Conservation (phyloP, 2,797 vertebrate genomes). For the Geotrypetes seraphini region DNA sequence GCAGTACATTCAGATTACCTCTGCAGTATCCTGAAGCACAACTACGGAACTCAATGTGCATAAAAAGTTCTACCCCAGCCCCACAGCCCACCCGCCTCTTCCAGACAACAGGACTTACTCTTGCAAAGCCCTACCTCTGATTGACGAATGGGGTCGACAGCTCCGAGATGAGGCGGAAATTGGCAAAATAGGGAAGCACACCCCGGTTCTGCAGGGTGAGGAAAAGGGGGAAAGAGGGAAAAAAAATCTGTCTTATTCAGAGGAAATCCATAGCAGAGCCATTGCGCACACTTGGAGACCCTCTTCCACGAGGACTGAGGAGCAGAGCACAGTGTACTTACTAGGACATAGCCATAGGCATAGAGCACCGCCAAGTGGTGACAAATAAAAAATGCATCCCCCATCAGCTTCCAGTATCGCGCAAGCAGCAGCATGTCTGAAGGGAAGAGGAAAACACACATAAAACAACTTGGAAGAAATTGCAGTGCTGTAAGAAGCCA, state of each 20-base stretch:
- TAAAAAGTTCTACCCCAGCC: too few relatives aligned
- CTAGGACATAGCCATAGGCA: constrained; percentile 76
- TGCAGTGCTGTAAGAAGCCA: too few relatives aligned
- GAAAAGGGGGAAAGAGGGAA: not conserved
- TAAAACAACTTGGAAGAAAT: too few relatives aligned
- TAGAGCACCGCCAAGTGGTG: constrained; percentile 77
- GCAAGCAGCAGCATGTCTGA: constrained; percentile 65
- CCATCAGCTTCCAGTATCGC: constrained; percentile 67
- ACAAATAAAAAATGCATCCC: constrained; percentile 67
- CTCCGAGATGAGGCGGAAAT: constrained; percentile 76
- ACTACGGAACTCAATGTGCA: too few relatives aligned
- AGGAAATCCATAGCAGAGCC: too few relatives aligned
- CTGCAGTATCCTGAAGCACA: too few relatives aligned
- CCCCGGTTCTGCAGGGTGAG: constrained; percentile 48
- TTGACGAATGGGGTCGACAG: constrained; percentile 73
- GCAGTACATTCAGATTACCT: too few relatives aligned
- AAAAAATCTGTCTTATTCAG: too few relatives aligned
- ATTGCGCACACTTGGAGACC: too few relatives aligned
- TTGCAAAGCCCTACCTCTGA: constrained; percentile 55
- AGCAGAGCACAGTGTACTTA: constrained; percentile 27
- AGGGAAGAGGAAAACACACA: not conserved
- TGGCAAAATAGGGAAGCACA: constrained; percentile 67
- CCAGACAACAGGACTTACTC: not conserved
- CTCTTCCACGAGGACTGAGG: not conserved
- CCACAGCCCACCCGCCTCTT: not conserved